Conservation (phyloP, 2,797 vertebrate genomes). For the Crenuchus spilurus region DNA sequence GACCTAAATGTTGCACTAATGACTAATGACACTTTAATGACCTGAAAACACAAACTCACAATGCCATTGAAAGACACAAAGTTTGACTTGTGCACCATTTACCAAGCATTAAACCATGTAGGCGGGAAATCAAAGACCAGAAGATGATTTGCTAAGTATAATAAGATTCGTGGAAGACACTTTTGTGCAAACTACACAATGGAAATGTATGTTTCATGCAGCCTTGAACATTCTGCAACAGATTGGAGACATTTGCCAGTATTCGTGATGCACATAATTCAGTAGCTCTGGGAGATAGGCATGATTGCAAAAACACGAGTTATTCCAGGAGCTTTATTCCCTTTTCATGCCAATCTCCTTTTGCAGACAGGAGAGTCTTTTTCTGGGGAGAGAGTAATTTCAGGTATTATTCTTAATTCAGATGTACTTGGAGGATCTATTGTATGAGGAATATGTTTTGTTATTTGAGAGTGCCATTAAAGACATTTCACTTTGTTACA, state of each 20-base stretch:
- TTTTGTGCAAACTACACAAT: conserved; percentile 39
- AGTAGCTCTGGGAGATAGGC: conserved; percentile 27
- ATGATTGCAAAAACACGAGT: conserved; percentile 35
- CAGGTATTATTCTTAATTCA: conserved; percentile 85
- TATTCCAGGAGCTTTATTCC: conserved; percentile 32
- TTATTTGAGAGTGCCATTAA: conserved; percentile 90
- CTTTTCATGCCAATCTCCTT: conserved; percentile 36
- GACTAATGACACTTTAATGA: conserved; percentile 34
- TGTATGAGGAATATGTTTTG: conserved; percentile 93
- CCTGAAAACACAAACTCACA: conserved; percentile 35
- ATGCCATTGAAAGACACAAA: conserved; percentile 29
- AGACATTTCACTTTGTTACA: conserved; percentile 90
- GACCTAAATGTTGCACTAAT: not conserved
- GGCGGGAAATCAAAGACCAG: conserved; percentile 9
- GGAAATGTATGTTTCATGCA: conserved; percentile 14
- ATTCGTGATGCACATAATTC: conserved; percentile 37
- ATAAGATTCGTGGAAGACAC: conserved; percentile 6
- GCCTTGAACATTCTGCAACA: conserved; percentile 33
- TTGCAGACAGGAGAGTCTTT: conserved; percentile 53
- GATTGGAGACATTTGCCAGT: conserved; percentile 38
- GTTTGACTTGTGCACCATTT: conserved; percentile 36
- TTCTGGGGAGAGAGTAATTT: conserved; percentile 69
- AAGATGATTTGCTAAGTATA: conserved; percentile 5
- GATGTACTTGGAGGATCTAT: conserved; percentile 86
- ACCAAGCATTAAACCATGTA: conserved; percentile 35